Percentiles rank a stretch among this genome's conserved stretches.
These are phyloP conservation scores for Priapulus caudatus DNA, from an alignment of 2,888 invertebrate genomes.

Conservation along the genomic window DNA sequence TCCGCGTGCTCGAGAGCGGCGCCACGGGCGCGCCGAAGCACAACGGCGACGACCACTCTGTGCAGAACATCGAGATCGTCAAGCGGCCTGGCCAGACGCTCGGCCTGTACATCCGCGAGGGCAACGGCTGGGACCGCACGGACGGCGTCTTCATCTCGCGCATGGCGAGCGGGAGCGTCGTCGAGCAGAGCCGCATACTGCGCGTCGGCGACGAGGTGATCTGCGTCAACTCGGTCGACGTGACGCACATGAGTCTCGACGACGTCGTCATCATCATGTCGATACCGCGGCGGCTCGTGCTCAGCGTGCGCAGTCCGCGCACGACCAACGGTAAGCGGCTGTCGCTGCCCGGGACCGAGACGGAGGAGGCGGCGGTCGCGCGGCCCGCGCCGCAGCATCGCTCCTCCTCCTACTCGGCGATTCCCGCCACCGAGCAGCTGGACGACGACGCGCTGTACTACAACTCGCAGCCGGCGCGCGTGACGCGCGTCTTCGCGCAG, in stretches of 20 bases:
- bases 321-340: not conserved
- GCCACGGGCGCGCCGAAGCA: constrained; percentile 73
- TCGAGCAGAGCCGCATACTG: constrained; percentile 92
- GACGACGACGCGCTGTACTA: constrained; percentile 53
- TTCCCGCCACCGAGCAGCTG: constrained; percentile 47
- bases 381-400: constrained; percentile 11
- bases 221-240: constrained; percentile 94
- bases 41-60: constrained; percentile 56
- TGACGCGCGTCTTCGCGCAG: constrained; percentile 29
- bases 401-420: not conserved
- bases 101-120: constrained; percentile 93
- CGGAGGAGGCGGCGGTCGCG: constrained; percentile 7
- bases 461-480: constrained; percentile 34
- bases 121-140: constrained; percentile 87
- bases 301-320: constrained; percentile 58
- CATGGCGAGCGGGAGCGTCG: constrained; percentile 88
- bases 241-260: constrained; percentile 91
- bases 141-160: constrained; percentile 97
- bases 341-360: constrained; percentile 1
- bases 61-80: constrained; percentile 91
- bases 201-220: constrained; percentile 95
- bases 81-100: constrained; percentile 96
- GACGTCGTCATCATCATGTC: constrained; percentile 99
- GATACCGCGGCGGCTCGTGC: constrained; percentile 84
- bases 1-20: constrained; percentile 72